Base-by-base conservation (phyloP, 2,113 vertebrate species). In the Cervus canadensis region DNA sequence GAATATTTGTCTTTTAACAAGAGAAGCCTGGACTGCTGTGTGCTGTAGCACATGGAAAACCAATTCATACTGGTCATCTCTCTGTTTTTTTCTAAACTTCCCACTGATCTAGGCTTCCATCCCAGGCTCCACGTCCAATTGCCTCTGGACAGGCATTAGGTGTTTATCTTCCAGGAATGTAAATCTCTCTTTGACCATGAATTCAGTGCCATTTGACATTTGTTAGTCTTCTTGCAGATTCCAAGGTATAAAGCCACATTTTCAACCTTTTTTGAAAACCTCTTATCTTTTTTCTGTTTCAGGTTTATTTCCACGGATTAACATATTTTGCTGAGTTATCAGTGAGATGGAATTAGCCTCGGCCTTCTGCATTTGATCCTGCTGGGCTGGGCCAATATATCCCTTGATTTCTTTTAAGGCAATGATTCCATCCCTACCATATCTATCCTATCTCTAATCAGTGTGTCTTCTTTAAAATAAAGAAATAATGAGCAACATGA, bases 231-330 rank as follows among this genome's bases (percentile, higher is more conserved):
- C 12, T 71, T 59, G 15, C n/a, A 43, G 87, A 81, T 28, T 57
- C 9, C 6, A 33, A 81, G 40, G 57, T 90, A 86, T 33, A 15
- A 54, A 79, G 57, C 16, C 28, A 59, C 23, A 79, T 87, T 26
- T 96, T 50, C 33, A 59, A 87, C 3, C 16, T 79, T 79, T 50
- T 95, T 23, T 81, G 57, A 59, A 79, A 90, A 4, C 0, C 26
- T 28, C 40, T 43, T 87, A 25, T 59, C 4, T 82, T 71, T 76
- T 56, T 48, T 82, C 43, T 59, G 1, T 67, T 33, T 56, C 59
- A 93, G 91, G 0, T 8, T 0, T 21, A 0, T 23, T 56, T 0
- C 17, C 13, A 13, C 1, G 0, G 50, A 0, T 81, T 81, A 52
- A 33, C 16, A 6, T 21, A n/a, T 11, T 52, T 30, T 52, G 48